Evolutionary conservation across 2,888 invertebrate species (phyloP).

Genomic region (Andrena camellia): DNA sequence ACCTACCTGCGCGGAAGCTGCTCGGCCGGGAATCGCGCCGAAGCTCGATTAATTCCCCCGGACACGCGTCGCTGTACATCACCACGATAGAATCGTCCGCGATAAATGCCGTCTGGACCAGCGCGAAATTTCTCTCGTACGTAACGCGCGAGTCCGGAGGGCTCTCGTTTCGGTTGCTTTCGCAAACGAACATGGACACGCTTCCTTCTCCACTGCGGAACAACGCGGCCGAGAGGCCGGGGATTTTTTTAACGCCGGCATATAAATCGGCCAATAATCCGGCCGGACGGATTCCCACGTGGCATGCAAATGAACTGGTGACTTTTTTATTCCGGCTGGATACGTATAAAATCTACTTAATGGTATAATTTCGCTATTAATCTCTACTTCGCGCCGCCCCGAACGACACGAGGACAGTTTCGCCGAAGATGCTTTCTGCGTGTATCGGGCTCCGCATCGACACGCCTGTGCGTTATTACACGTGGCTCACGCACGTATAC

Average conservation of each 20-base stretch:
- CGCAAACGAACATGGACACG: slow-evolving; percentile 17
- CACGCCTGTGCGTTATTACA: slow-evolving; percentile 41
- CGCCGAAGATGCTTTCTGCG: slow-evolving; percentile 3
- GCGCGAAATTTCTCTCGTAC: slow-evolving; percentile 38
- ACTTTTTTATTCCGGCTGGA: slow-evolving; percentile 69
- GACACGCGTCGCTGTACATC: slow-evolving; percentile 1
- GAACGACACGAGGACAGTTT: slow-evolving; percentile 44
- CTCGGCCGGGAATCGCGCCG: slow-evolving; percentile 9
- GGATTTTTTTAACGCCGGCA: slow-evolving; percentile 68
- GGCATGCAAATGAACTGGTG: slow-evolving; percentile 77
- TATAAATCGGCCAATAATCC: slow-evolving; percentile 79
- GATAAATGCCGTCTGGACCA: slow-evolving; percentile 32
- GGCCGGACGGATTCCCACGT: slow-evolving; percentile 70
- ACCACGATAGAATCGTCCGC: slow-evolving; percentile 44
- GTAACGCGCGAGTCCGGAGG: slow-evolving; percentile 7
- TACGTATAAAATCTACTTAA: slow-evolving; percentile 76
- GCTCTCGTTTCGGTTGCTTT: slow-evolving; percentile 35
- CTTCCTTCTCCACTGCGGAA: not conserved
- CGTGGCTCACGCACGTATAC: slow-evolving; percentile 25
- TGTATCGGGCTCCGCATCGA: not conserved
- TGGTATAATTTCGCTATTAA: slow-evolving; percentile 83
- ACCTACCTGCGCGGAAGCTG: not conserved
- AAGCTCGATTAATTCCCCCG: slow-evolving; percentile 31
- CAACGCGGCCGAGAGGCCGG: slow-evolving; percentile 33
- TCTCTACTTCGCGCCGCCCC: slow-evolving; percentile 72